A percentile compares a stretch with the other conserved stretches of the same genome.
phyloP scores from a whole-genome alignment of 2,888 invertebrate genomes.

The Acanthosepion pharaonis region DNA sequence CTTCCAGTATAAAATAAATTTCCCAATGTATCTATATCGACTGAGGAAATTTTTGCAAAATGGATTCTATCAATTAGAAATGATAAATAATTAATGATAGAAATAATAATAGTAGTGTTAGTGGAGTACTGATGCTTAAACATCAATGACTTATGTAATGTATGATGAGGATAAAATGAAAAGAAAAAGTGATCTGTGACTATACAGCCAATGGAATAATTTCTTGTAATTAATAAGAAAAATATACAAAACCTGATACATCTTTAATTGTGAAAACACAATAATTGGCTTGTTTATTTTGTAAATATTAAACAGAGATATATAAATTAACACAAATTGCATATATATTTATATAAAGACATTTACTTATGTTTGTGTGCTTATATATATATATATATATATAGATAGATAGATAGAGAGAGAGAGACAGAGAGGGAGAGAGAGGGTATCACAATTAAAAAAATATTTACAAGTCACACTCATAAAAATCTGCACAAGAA shows the following conservation, averaged over 20 bases:
- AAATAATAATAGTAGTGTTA: neutral
- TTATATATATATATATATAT: neutral
- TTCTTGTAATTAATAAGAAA: neutral
- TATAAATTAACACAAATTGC: too few species aligned
- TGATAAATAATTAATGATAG: neutral
- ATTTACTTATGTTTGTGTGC: neutral
- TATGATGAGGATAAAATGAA: neutral
- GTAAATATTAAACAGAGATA: neutral
- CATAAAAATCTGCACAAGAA: too few species aligned
- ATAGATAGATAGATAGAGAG: too few species aligned
- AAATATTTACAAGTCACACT: too few species aligned
- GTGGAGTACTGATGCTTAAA: neutral
- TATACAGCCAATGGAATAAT: neutral
- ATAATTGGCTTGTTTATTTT: neutral
- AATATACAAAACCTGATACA: neutral
- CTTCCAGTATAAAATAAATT: neutral
- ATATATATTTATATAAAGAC: neutral
- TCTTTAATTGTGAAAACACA: neutral
- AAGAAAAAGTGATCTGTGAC: neutral
- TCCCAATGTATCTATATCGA: neutral
- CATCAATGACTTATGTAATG: neutral
- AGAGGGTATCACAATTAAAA: too few species aligned
- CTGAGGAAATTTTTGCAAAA: neutral
- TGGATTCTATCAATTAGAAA: neutral
- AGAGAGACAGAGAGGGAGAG: too few species aligned